Evolutionary conservation across 2,888 invertebrate genomes (phyloP).

Genomic region (Terebella lapidaria): DNA sequence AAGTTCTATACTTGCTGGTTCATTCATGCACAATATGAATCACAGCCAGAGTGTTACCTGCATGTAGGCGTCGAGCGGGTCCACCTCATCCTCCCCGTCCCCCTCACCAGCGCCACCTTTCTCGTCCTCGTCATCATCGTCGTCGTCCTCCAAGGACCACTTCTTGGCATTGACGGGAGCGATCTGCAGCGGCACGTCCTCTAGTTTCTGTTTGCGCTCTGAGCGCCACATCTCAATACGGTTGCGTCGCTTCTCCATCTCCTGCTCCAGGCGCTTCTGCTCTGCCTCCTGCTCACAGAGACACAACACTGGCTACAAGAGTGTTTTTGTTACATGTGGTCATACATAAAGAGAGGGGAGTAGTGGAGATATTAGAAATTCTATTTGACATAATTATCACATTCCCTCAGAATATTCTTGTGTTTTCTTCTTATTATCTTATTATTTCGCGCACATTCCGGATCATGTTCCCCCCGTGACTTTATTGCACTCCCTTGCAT

Average conservation of each 20-base stretch:
- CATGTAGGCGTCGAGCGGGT: slow-evolving; percentile 98
- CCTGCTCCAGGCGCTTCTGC: slow-evolving; percentile 66
- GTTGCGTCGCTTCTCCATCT: slow-evolving; percentile 93
- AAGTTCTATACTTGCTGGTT: too few relatives aligned
- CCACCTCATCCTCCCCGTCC: slow-evolving; percentile 54
- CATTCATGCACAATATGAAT: too few relatives aligned
- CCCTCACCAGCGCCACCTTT: slow-evolving; percentile 37
- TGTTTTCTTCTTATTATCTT: too few relatives aligned
- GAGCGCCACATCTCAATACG: slow-evolving; percentile 94
- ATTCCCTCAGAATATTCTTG: too few relatives aligned
- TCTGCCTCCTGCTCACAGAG: slow-evolving; percentile 44
- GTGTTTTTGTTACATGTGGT: too few relatives aligned
- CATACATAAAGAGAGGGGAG: neutral
- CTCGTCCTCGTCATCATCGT: slow-evolving; percentile 68
- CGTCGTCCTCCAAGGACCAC: slow-evolving; percentile 95
- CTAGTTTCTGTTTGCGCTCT: slow-evolving; percentile 81
- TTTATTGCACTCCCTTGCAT: too few relatives aligned
- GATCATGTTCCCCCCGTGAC: too few relatives aligned
- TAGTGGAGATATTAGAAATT: neutral
- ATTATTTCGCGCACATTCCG: too few relatives aligned
- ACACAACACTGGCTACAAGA: too few relatives aligned
- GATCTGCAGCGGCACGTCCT: slow-evolving; percentile 60
- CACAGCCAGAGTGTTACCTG: slow-evolving; percentile 38
- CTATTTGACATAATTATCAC: too few relatives aligned
- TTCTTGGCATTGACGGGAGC: slow-evolving; percentile 61